A percentile compares a stretch with the other conserved stretches of the same genome.
phyloP scores from a whole-genome alignment of 2,888 invertebrate genomes.

The Matsumyia berberina region DNA sequence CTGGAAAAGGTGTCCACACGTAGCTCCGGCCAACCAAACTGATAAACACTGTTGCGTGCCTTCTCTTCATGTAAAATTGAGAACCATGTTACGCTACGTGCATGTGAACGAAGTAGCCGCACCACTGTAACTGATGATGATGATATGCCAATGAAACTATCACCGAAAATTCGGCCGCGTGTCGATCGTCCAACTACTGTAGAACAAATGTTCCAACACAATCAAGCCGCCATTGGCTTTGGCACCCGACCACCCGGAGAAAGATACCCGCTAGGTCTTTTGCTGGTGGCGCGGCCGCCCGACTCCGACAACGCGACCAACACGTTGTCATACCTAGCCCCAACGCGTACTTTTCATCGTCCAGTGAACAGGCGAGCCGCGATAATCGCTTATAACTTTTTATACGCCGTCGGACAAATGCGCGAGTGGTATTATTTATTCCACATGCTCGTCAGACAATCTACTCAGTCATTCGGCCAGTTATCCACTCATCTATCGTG shows the following conservation, averaged over 20 bases:
- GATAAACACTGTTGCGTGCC: constrained; percentile 35
- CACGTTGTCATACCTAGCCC: constrained; percentile 60
- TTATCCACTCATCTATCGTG: constrained; percentile 83
- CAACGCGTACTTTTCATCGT: constrained; percentile 31
- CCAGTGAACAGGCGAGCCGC: constrained; percentile 24
- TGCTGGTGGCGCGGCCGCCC: constrained; percentile 34
- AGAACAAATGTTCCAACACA: constrained; percentile 49
- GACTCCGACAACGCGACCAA: constrained; percentile 55
- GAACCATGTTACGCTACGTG: constrained; percentile 44
- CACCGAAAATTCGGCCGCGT: constrained; percentile 59
- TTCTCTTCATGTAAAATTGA: constrained; percentile 41
- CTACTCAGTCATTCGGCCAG: constrained; percentile 68
- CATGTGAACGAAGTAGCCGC: constrained; percentile 56
- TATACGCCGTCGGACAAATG: constrained; percentile 67
- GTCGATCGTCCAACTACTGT: constrained; percentile 56
- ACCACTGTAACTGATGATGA: constrained; percentile 42
- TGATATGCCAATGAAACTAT: constrained; percentile 69
- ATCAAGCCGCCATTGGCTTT: too few relatives aligned
- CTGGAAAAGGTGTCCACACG: constrained; percentile 56
- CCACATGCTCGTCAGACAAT: constrained; percentile 69
- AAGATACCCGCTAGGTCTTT: constrained; percentile 56
- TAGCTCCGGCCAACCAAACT: constrained; percentile 25
- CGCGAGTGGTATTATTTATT: constrained; percentile 72
- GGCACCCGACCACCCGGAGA: constrained; percentile 42
- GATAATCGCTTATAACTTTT: constrained; percentile 68